Percentiles rank a stretch among this genome's conserved stretches.
Conservation (phyloP, 1,140 invertebrate genomes). For the Drosophila ohnishii region DNA sequence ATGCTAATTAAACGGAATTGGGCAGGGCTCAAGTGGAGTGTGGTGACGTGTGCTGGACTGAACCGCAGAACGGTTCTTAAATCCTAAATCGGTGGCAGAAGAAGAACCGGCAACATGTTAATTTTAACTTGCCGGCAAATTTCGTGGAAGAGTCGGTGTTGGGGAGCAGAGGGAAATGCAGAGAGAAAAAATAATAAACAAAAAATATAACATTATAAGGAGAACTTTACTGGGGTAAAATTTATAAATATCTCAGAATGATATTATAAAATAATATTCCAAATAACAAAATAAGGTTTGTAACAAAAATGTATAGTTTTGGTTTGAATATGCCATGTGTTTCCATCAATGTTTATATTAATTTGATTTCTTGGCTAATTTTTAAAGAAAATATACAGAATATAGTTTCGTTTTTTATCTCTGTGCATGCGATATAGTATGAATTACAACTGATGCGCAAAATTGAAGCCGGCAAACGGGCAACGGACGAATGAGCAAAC, state of each 20-base stretch:
- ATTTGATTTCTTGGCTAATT: neutral
- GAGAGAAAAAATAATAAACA: conserved; percentile 17
- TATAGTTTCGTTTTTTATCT: neutral
- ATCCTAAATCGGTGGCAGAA: conserved; percentile 61
- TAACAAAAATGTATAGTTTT: too few relatives aligned
- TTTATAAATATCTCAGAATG: too few relatives aligned
- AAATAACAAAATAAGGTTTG: neutral
- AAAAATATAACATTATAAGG: neutral
- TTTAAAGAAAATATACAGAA: neutral
- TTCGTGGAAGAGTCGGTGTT: conserved; percentile 77
- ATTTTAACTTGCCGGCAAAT: conserved; percentile 72
- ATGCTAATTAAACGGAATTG: conserved; percentile 79
- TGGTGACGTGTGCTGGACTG: conserved; percentile 60
- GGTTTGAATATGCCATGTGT: neutral
- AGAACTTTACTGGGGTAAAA: neutral
- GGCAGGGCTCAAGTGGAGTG: conserved; percentile 69
- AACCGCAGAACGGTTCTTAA: conserved; percentile 72
- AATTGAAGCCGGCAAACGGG: conserved; percentile 68
- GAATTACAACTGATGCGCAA: conserved; percentile 81
- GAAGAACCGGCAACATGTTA: conserved; percentile 68
- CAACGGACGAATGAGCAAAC: conserved; percentile 71
- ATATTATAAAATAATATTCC: neutral
- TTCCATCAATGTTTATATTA: neutral
- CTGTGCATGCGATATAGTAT: conserved; percentile 43
- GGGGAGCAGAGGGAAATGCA: conserved; percentile 52